Conservation (phyloP, 1,140 invertebrate genomes). For the Anadara kagoshimensis region DNA sequence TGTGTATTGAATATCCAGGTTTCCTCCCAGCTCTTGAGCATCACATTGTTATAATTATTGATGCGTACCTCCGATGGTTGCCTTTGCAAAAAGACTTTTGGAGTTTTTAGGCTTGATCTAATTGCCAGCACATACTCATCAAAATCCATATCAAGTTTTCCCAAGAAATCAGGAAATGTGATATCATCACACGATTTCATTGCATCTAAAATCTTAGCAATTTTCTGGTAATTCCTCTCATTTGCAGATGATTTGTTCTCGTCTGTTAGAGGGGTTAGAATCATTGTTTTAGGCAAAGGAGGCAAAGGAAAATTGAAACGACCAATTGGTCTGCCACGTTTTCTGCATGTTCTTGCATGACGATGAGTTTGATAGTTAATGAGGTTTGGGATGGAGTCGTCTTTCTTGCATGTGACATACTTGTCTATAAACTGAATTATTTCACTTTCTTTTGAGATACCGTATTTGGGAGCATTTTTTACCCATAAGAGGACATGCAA, state of each 20-base stretch:
- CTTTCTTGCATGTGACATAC: constrained; percentile 19
- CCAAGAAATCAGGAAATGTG: background rate
- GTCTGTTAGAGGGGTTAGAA: background rate
- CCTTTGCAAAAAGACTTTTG: constrained; percentile 11
- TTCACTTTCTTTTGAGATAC: background rate
- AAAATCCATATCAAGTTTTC: background rate
- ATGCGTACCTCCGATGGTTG: constrained; percentile 13
- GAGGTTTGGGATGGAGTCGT: background rate
- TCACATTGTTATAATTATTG: constrained; percentile 31
- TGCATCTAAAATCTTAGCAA: background rate
- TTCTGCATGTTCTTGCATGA: constrained; percentile 13
- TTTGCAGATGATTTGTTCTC: too few species aligned
- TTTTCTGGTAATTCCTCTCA: too few species aligned
- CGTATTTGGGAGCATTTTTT: constrained; percentile 57
- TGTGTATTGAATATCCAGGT: constrained; percentile 38
- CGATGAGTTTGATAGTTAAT: constrained; percentile 20
- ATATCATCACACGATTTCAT: background rate
- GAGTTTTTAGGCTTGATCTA: too few species aligned
- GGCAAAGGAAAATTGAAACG: constrained; percentile 14
- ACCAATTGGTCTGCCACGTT: background rate
- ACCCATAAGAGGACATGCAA: constrained; percentile 52
- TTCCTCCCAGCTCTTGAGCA: constrained; percentile 34
- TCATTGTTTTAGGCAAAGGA: constrained; percentile 1
- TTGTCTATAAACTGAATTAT: constrained; percentile 30
- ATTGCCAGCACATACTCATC: background rate